Evolutionary conservation across 2,888 invertebrate genomes (phyloP).

Genomic region (Pachydiplax longipennis): DNA sequence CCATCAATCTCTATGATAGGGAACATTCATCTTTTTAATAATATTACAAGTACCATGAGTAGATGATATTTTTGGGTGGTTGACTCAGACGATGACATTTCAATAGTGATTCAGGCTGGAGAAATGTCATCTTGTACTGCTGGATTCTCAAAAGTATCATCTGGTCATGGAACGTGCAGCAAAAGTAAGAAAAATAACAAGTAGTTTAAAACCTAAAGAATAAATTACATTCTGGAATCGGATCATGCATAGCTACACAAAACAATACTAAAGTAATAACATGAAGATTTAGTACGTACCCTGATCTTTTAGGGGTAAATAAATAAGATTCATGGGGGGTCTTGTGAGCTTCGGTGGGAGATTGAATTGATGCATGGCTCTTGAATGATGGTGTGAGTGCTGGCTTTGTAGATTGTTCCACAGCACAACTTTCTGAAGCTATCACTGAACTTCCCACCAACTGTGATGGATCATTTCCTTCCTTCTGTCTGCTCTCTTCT

Average conservation of each 20-base stretch:
- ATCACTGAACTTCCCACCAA: not conserved
- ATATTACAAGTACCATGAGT: too few relatives aligned
- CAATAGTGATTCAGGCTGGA: too few relatives aligned
- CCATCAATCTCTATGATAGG: too few relatives aligned
- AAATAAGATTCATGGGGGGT: not conserved
- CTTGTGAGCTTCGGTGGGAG: not conserved
- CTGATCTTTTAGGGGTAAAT: slow-evolving; percentile 7
- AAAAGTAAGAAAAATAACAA: too few relatives aligned
- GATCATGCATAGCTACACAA: not conserved
- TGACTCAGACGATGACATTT: too few relatives aligned
- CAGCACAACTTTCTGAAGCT: not conserved
- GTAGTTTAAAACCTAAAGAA: not conserved
- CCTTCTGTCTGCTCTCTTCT: not conserved
- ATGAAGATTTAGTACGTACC: slow-evolving; percentile 10
- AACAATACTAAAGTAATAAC: not conserved
- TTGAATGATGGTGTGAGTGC: not conserved
- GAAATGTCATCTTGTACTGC: too few relatives aligned
- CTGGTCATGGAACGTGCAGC: too few relatives aligned
- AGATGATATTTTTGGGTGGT: too few relatives aligned
- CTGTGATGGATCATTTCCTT: not conserved
- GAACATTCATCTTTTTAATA: too few relatives aligned
- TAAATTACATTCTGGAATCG: not conserved
- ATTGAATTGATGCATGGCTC: not conserved
- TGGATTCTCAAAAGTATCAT: too few relatives aligned
- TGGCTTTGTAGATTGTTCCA: not conserved